Percentiles rank a stretch among this genome's conserved stretches.
These are phyloP conservation scores for Trichonephila clavipes DNA, from an alignment of 1,140 invertebrate species.

Conservation along the genomic window DNA sequence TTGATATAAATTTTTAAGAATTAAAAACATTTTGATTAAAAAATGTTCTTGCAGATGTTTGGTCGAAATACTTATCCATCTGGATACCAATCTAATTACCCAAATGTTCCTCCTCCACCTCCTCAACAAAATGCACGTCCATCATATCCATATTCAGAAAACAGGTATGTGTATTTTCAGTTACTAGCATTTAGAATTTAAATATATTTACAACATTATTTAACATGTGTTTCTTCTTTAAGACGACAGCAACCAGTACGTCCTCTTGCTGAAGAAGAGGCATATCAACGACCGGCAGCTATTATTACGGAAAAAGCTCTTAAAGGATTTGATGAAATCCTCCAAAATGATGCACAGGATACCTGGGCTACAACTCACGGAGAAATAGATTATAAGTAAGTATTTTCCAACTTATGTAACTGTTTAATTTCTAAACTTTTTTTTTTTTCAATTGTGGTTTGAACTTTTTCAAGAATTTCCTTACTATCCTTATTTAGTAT, in stretches of 20 bases:
- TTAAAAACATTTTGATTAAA: neutral
- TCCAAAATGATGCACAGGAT: constrained; percentile 85
- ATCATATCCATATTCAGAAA: constrained; percentile 80
- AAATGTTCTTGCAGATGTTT: constrained; percentile 57
- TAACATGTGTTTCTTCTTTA: too few relatives aligned
- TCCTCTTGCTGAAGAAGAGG: constrained; percentile 81
- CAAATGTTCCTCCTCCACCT: constrained; percentile 52
- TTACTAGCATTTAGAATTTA: too few relatives aligned
- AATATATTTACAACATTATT: too few relatives aligned
- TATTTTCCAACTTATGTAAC: too few relatives aligned
- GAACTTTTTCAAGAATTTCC: too few relatives aligned
- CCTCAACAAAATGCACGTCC: constrained; percentile 76
- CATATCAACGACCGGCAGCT: constrained; percentile 84
- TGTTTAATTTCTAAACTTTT: too few relatives aligned
- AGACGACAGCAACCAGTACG: constrained; percentile 74
- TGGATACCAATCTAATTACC: constrained; percentile 79
- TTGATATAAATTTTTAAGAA: too few relatives aligned
- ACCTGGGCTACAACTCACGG: constrained; percentile 93
- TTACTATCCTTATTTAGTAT: too few relatives aligned
- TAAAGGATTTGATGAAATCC: constrained; percentile 93
- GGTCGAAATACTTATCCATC: constrained; percentile 75
- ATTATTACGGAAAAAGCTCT: constrained; percentile 96
- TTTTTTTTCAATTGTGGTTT: too few relatives aligned
- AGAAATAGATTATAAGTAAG: constrained; percentile 95
- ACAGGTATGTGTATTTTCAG: constrained; percentile 78